Evolutionary conservation across 1,140 invertebrate genomes (phyloP).

Genomic region (Pectinophora gossypiella): DNA sequence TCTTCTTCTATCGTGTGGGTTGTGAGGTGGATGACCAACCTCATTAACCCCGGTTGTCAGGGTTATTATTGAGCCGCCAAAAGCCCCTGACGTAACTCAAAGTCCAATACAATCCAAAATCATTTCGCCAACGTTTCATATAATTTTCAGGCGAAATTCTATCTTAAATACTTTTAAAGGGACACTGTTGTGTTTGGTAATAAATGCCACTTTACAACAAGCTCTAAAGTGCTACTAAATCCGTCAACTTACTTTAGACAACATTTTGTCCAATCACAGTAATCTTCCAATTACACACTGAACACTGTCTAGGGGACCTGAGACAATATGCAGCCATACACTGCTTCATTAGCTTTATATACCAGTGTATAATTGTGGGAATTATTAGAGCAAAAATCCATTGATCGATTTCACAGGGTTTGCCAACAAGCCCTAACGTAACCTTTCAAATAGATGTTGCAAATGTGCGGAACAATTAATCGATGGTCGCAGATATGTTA

Average conservation of each 20-base stretch:
- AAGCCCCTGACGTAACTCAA: too few relatives aligned
- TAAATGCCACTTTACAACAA: too few relatives aligned
- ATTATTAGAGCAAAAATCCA: slow-evolving; percentile 66
- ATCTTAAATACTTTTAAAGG: too few relatives aligned
- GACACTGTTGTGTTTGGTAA: too few relatives aligned
- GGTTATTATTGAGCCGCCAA: too few relatives aligned
- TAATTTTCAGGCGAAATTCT: too few relatives aligned
- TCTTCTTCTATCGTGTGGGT: too few relatives aligned
- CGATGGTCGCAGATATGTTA: neutral
- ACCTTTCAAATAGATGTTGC: slow-evolving; percentile 16
- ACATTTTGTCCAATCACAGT: slow-evolving; percentile 22
- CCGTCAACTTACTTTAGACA: slow-evolving; percentile 36
- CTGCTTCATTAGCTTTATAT: slow-evolving; percentile 53
- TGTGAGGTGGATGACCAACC: too few relatives aligned
- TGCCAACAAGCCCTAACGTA: slow-evolving; percentile 44
- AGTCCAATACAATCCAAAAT: neutral
- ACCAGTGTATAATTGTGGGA: slow-evolving; percentile 64
- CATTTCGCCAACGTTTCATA: too few relatives aligned
- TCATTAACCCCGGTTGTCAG: too few relatives aligned
- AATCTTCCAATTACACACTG: slow-evolving; percentile 7
- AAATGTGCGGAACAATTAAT: slow-evolving; percentile 5
- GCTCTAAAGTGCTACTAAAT: too few relatives aligned
- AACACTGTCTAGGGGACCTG: slow-evolving; percentile 6
- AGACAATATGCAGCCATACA: slow-evolving; percentile 34
- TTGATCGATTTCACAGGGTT: slow-evolving; percentile 60